phyloP scores from a whole-genome alignment of 1,140 invertebrate species.

The Parapsyche elsis region DNA sequence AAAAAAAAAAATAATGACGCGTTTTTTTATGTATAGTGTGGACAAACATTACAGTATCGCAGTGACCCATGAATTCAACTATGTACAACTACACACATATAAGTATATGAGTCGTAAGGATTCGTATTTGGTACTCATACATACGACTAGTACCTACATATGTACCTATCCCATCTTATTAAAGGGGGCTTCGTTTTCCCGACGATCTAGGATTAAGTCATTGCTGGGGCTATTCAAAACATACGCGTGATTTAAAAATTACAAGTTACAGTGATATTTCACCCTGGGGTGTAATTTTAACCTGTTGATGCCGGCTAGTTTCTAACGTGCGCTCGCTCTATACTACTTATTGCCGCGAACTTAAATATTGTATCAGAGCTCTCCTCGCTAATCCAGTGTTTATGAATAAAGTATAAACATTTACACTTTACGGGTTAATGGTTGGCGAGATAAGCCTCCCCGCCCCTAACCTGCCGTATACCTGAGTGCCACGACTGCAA shows the following conservation, averaged over 20 bases:
- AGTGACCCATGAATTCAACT: slow-evolving; percentile 13
- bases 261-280: no score
- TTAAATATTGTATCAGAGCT: slow-evolving; percentile 50
- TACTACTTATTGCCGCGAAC: slow-evolving; percentile 34
- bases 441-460: slow-evolving; percentile 38
- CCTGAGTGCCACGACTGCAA: neutral
- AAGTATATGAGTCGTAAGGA: neutral
- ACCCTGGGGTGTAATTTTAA: slow-evolving; percentile 49
- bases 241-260: no score
- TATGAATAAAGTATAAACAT: slow-evolving; percentile 53
- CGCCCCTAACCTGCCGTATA: neutral
- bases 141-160: no score
- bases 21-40: neutral
- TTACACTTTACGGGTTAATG: slow-evolving; percentile 50
- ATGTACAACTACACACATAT: neutral
- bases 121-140: neutral
- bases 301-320: slow-evolving; percentile 47
- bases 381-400: slow-evolving; percentile 43
- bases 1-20: no score
- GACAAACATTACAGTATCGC: slow-evolving; percentile 7
- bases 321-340: neutral
- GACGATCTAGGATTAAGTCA: neutral
- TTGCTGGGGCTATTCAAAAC: no score
- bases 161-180: neutral
- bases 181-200: neutral